Evolutionary conservation across 2,888 invertebrate species (phyloP), one percentile per base, ranked within the genome.

Genomic region (Xylota sylvarum): DNA sequence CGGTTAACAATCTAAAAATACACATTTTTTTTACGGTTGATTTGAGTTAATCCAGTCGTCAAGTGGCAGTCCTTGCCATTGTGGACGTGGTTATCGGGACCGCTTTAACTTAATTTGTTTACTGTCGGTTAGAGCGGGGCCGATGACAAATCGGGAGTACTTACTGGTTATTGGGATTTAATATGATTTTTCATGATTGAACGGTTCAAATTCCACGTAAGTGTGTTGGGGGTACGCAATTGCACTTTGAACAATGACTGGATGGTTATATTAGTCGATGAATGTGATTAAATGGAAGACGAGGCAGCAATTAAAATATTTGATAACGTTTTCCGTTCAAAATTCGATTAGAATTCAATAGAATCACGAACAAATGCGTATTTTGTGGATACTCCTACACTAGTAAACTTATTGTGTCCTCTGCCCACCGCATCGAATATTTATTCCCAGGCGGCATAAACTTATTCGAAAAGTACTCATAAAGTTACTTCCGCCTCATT

Each of bases 1-100:
- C 32, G 23, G 64, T 64, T 64, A 10, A 17, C 27, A 7, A 12
- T 64, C 46, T 35, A 55, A 65, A 77, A 67, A 60, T 67, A 77
- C 12, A 78, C 14, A n/a, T n/a, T n/a, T n/a, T 56, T 64, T 78
- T 78, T 32, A 70, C 78, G 55, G 62, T 70, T 70, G 78, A 78
- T 70, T 70, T 62, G 55, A 55, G 69, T 43, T 62, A 62, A 78
- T 35, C 55, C 27, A 62, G 55, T 48, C 55, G 52, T 46, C 52
- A 43, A 55, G 60, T 50, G 19, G 37, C 27, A 40, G 50, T 60
- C 32, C 60, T 70, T 9, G 55, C 35, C 14, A 35, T 23, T 23
- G 37, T 50, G 4, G 23, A 50, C 50, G 4, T 19, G 70, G 23
- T 56, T 78, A 78, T 78, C 65, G 43, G 17, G 2, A 19, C 10